phyloP scores from a whole-genome alignment of 2,113 vertebrate species.

The Platysternon megacephalum region DNA sequence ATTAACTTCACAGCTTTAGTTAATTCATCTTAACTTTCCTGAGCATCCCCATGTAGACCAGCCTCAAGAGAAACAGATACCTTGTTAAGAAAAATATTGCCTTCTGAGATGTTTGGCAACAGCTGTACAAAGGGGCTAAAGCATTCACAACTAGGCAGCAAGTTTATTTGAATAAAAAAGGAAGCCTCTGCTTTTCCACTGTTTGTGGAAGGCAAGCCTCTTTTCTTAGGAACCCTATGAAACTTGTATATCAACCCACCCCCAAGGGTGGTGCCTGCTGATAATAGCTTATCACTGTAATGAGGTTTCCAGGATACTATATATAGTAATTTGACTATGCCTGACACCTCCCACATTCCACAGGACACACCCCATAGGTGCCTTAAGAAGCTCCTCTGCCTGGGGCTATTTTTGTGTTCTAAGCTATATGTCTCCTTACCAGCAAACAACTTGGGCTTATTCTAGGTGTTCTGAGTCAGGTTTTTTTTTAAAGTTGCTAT shows the following conservation, averaged over 20 bases:
- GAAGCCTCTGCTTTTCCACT: neutral
- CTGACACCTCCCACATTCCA: neutral
- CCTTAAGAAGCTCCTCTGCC: neutral
- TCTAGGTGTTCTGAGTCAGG: neutral
- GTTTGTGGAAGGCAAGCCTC: neutral
- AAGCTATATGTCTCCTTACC: neutral
- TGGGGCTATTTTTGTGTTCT: neutral
- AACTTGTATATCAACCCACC: neutral
- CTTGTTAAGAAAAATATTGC: neutral
- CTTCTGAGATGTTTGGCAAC: neutral
- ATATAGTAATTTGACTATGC: neutral
- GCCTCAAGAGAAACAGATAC: neutral
- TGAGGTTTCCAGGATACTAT: neutral
- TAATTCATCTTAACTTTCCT: neutral
- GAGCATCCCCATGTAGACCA: neutral
- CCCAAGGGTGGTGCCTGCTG: neutral
- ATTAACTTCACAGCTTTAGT: neutral
- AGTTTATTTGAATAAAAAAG: neutral
- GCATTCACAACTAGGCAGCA: neutral
- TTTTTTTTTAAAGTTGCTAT: neutral
- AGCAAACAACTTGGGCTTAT: neutral
- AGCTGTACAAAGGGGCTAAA: neutral
- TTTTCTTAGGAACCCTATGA: neutral
- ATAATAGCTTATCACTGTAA: rapidly evolving
- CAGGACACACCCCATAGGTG: rapidly evolving